phyloP scores from a whole-genome alignment of 1,140 invertebrate genomes.

The Mya arenaria region DNA sequence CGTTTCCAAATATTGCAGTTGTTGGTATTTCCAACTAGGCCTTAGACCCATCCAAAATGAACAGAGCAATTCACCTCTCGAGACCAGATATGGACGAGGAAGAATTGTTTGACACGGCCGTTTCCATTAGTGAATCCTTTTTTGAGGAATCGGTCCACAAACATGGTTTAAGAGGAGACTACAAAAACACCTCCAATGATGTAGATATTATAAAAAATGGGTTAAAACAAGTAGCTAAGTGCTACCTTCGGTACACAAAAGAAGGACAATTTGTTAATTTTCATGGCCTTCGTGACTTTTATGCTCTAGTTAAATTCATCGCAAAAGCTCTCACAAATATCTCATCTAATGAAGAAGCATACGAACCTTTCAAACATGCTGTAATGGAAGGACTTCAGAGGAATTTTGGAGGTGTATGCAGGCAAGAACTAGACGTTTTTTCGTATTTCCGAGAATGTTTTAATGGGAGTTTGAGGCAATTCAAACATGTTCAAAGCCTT shows the following conservation, averaged over 20 bases:
- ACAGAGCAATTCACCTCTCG: constrained; percentile 64
- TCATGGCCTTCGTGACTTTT: constrained; percentile 73
- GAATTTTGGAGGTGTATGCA: constrained; percentile 70
- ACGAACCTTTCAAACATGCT: background rate
- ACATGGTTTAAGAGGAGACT: background rate
- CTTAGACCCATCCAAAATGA: constrained; percentile 69
- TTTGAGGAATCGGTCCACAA: background rate
- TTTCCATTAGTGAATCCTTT: constrained; percentile 45
- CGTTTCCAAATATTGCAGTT: constrained; percentile 61
- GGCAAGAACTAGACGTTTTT: constrained; percentile 41
- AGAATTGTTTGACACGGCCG: constrained; percentile 30
- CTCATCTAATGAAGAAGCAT: background rate
- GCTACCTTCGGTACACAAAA: constrained; percentile 60
- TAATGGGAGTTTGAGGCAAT: too few relatives aligned
- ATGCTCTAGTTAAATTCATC: constrained; percentile 73
- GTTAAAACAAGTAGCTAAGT: constrained; percentile 56
- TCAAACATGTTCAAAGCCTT: constrained; percentile 12
- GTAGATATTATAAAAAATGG: background rate
- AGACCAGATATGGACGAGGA: constrained; percentile 63
- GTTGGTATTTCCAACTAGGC: constrained; percentile 73
- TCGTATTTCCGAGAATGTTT: constrained; percentile 13
- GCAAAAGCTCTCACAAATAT: constrained; percentile 23
- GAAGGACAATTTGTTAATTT: constrained; percentile 65
- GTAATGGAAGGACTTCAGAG: constrained; percentile 60
- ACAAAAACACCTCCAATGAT: background rate